Base-by-base conservation (phyloP, 2,113 vertebrate genomes). In the Alligator mississippiensis region DNA sequence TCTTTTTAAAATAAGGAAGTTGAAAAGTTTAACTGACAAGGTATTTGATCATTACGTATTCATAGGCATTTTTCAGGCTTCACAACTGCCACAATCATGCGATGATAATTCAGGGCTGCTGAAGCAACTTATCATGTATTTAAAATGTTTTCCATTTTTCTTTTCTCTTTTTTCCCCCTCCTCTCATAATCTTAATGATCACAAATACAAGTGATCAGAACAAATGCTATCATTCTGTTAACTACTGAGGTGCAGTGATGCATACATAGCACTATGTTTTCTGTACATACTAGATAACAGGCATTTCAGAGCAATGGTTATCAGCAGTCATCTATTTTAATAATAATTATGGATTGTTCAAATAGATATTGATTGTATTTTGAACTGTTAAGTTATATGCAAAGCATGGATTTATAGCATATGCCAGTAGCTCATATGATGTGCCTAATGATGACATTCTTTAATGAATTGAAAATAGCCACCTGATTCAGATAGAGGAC, bases 11-110 rank as follows among this genome's bases (percentile, higher is more conserved):
- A 75, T 30, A 64, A 38, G 15, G 5, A 92, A 59, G 75, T 74
- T 66, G 80, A 91, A 74, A 87, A 90, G 24, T 85, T 90, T 96
- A 88, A 57, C 57, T 88, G 79, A 86, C 38, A 77, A 89, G n/a
- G 74, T 84, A 86, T 90, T 87, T 92, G 54, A 90, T 85, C 21
- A 34, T 85, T 92, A 81, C 19, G 57, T 89, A 92, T 86, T 93
- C 90, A 83, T 57, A 77, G 68, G 54, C 3, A 57, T 28, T 58
- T 77, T 80, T 92, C 54, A 76, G 16, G 28, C 58, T 95, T 95
- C 75, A 85, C 58, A 90, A 61, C 16, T 85, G 75, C 28, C 24
- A 76, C 68, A 90, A 78, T 88, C 10, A 78, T 78, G 55, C 92
- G 88, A 66, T 55, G 16, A 76, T 77, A 84, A 84, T 76, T 89